Evolutionary conservation across 2,888 invertebrate genomes (phyloP).

Genomic region (Lasioglossum lativentre): DNA sequence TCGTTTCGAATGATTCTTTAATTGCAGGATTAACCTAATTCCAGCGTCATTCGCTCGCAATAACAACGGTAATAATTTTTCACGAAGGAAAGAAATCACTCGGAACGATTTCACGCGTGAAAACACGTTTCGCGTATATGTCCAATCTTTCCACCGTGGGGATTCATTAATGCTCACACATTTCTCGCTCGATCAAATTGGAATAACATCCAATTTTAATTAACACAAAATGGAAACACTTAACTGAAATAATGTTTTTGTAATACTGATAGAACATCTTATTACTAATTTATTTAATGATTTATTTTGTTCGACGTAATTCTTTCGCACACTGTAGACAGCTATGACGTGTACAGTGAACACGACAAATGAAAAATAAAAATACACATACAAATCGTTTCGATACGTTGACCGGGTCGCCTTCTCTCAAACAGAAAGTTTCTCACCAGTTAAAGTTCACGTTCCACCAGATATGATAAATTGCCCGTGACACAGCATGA

Average conservation of each 20-base stretch:
- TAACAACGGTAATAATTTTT: not conserved
- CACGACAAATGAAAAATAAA: not conserved
- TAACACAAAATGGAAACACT: not conserved
- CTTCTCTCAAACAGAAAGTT: not conserved
- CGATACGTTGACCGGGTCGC: not conserved
- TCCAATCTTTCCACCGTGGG: not conserved
- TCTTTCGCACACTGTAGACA: not conserved
- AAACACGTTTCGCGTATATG: slow-evolving; percentile 21
- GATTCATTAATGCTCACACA: not conserved
- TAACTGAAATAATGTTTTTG: not conserved
- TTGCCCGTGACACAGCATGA: slow-evolving; percentile 42
- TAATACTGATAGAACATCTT: too few species aligned
- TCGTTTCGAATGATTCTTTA: not conserved
- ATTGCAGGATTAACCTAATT: slow-evolving; percentile 37
- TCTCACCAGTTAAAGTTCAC: slow-evolving; percentile 2
- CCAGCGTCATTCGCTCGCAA: not conserved
- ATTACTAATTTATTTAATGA: too few species aligned
- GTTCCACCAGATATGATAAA: slow-evolving; percentile 53
- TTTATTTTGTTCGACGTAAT: not conserved
- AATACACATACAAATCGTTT: not conserved
- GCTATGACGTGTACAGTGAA: not conserved
- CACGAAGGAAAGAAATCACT: slow-evolving; percentile 11
- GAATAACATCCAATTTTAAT: not conserved
- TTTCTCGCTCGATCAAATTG: not conserved
- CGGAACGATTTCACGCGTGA: slow-evolving; percentile 22